phyloP scores from a whole-genome alignment of 2,113 vertebrate species.

The Erythrocercus mccallii region DNA sequence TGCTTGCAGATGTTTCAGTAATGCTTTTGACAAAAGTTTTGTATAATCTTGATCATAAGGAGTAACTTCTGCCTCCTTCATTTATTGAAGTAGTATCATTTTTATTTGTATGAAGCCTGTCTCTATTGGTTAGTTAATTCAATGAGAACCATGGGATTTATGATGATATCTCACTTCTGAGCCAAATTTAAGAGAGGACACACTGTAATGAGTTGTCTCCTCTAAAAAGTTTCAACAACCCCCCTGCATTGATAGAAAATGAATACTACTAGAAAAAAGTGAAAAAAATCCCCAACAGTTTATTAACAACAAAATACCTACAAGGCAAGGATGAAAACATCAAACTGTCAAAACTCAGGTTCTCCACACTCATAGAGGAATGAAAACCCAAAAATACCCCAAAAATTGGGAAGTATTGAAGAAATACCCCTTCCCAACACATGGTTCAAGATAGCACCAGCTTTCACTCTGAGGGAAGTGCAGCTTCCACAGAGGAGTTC shows the following conservation, averaged over 20 bases:
- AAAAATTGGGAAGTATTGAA: not conserved
- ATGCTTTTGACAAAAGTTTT: not conserved
- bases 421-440: not conserved
- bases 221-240: not conserved
- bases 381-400: not conserved
- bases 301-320: not conserved
- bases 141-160: not conserved
- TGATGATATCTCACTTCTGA: not conserved
- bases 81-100: not conserved
- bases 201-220: not conserved
- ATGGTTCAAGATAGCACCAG: rapidly evolving
- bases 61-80: not conserved
- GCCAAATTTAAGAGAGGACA: not conserved
- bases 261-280: not conserved
- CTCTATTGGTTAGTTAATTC: not conserved
- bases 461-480: not conserved
- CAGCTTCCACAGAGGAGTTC: not conserved
- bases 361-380: not conserved
- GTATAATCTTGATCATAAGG: not conserved
- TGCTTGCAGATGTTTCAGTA: not conserved
- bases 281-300: rapidly evolving
- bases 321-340: not conserved
- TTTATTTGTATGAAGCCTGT: not conserved
- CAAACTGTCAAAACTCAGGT: rapidly evolving
- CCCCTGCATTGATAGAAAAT: not conserved